Evolutionary conservation across 1,140 invertebrate genomes (phyloP).

Genomic region (Macrocentrus cingulum): DNA sequence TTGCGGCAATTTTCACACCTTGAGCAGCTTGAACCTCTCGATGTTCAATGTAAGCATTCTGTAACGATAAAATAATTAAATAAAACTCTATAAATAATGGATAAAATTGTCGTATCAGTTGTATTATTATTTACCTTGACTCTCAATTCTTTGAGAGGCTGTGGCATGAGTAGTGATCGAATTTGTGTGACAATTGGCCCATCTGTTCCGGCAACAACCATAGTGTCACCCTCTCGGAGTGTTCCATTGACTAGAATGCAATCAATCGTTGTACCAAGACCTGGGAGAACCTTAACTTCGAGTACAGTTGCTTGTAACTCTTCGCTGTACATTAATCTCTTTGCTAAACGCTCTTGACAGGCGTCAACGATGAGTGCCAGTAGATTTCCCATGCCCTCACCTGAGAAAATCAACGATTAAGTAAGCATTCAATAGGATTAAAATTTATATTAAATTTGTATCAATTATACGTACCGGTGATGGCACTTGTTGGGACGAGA

Average conservation of each 20-base stretch:
- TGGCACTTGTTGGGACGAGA: slow-evolving; percentile 96
- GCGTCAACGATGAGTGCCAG: slow-evolving; percentile 90
- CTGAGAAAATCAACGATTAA: slow-evolving; percentile 40
- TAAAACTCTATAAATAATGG: background rate
- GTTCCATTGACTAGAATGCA: slow-evolving; percentile 97
- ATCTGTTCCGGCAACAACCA: slow-evolving; percentile 95
- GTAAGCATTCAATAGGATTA: background rate
- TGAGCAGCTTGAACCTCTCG: slow-evolving; percentile 95
- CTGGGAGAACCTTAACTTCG: slow-evolving; percentile 97
- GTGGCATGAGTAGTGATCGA: slow-evolving; percentile 94
- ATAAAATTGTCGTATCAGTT: slow-evolving; percentile 2
- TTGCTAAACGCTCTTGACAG: slow-evolving; percentile 88
- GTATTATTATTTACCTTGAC: slow-evolving; percentile 75
- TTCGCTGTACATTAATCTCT: slow-evolving; percentile 88
- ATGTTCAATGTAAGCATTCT: slow-evolving; percentile 95
- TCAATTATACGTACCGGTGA: slow-evolving; percentile 65
- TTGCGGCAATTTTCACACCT: slow-evolving; percentile 97
- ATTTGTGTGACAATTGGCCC: slow-evolving; percentile 98
- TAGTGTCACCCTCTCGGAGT: slow-evolving; percentile 88
- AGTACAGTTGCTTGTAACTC: slow-evolving; percentile 96
- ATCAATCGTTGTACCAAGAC: slow-evolving; percentile 98
- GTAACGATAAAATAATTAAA: slow-evolving; percentile 33
- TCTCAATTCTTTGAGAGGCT: slow-evolving; percentile 95
- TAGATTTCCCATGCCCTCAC: slow-evolving; percentile 98
- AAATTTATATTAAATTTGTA: background rate